Conservation (phyloP, 1,140 invertebrate species). For the Drosophila truncata region DNA sequence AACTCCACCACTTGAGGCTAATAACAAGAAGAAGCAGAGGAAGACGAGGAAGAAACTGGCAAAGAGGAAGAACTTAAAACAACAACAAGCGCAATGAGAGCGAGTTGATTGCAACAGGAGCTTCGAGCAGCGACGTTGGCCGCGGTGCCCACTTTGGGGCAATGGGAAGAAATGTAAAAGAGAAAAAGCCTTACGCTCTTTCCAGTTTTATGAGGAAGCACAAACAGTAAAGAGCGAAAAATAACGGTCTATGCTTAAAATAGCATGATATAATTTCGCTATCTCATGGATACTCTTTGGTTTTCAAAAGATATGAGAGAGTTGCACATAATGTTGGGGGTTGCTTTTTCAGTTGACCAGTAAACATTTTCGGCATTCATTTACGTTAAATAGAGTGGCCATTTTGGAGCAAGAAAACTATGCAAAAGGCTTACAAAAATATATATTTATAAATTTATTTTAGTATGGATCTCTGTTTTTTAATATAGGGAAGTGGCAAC, state of each 20-base stretch:
- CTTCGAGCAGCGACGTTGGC: constrained; percentile 42
- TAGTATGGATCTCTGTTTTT: neutral
- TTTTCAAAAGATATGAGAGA: neutral
- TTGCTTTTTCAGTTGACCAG: constrained; percentile 42
- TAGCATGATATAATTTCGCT: constrained; percentile 60
- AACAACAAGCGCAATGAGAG: constrained; percentile 60
- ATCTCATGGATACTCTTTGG: constrained; percentile 2
- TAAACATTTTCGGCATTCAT: constrained; percentile 17
- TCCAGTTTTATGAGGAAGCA: constrained; percentile 27
- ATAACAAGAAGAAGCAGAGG: constrained; percentile 66
- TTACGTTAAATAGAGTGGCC: constrained; percentile 24
- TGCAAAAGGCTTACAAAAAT: neutral
- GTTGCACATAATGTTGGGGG: constrained; percentile 9
- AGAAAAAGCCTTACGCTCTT: constrained; percentile 40
- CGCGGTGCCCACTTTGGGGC: constrained; percentile 9
- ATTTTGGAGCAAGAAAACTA: neutral
- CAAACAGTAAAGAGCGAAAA: constrained; percentile 22
- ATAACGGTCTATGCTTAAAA: constrained; percentile 56
- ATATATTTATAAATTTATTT: neutral
- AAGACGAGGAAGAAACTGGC: constrained; percentile 26
- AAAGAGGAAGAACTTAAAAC: constrained; percentile 26
- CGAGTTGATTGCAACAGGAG: constrained; percentile 77
- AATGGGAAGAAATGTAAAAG: constrained; percentile 19
- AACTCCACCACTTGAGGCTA: constrained; percentile 76
- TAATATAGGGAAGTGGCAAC: neutral